These are phyloP conservation scores for Campylomormyrus tamandua DNA, from an alignment of 2,113 vertebrate genomes.

Conservation along the genomic window DNA sequence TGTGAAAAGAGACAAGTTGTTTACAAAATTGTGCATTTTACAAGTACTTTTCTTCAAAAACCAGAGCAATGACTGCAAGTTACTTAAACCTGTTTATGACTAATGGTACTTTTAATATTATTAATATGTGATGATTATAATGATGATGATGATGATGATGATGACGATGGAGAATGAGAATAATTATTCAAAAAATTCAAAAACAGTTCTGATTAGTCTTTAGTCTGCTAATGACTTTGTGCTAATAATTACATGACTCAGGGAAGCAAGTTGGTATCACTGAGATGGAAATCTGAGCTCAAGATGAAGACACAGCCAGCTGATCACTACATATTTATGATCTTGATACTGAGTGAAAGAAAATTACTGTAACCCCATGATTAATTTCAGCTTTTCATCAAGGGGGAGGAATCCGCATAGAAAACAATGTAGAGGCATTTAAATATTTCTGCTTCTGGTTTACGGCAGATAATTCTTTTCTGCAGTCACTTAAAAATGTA, in stretches of 20 bases:
- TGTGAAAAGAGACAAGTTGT: neutral
- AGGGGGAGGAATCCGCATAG: neutral
- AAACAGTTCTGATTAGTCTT: conserved; percentile 8
- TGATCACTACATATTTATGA: conserved; percentile 2
- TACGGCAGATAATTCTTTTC: neutral
- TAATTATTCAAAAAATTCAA: conserved; percentile 1
- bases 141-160: neutral
- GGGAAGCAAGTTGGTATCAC: neutral
- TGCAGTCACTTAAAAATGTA: neutral
- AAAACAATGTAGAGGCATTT: neutral
- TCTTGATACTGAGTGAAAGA: neutral
- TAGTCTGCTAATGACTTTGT: neutral
- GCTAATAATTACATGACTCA: conserved; percentile 2
- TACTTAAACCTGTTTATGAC: neutral
- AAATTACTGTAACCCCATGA: conserved; percentile 10
- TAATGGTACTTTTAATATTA: neutral
- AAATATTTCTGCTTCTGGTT: neutral
- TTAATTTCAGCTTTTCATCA: neutral
- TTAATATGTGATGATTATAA: neutral
- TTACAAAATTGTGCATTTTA: neutral
- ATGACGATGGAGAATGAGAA: neutral
- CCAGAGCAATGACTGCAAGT: neutral
- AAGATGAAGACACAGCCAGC: neutral
- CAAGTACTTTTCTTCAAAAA: neutral
- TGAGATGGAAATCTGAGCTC: neutral